Conservation (phyloP, 2,888 invertebrate genomes). For the Rhimphoctona megacephalus region DNA sequence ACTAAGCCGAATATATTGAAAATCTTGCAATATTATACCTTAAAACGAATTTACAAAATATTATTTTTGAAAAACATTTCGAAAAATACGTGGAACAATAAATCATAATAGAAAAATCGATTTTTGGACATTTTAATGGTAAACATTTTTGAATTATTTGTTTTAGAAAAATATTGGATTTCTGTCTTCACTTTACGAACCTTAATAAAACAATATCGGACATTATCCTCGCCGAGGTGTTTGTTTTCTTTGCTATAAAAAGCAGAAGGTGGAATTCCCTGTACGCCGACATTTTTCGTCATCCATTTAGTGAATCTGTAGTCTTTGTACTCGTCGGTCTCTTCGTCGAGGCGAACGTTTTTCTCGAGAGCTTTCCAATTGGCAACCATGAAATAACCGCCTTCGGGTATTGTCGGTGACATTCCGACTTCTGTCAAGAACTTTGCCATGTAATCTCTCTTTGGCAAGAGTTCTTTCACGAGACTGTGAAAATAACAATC, state of each 20-base stretch:
- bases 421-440: constrained; percentile 93
- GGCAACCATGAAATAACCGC: constrained; percentile 98
- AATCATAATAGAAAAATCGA: too few species aligned
- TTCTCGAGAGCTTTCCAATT: constrained; percentile 93
- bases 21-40: too few species aligned
- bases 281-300: constrained; percentile 95
- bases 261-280: constrained; percentile 97
- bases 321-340: constrained; percentile 91
- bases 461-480: constrained; percentile 90
- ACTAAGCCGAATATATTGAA: too few species aligned
- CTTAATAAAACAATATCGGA: constrained; percentile 98
- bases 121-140: too few species aligned
- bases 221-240: constrained; percentile 92
- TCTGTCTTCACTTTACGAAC: constrained; percentile 83
- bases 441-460: constrained; percentile 92
- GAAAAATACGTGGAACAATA: not conserved
- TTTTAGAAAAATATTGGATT: not conserved
- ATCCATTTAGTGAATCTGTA: constrained; percentile 98
- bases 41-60: too few species aligned
- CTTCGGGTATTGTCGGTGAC: constrained; percentile 96
- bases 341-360: constrained; percentile 89
- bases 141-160: too few species aligned
- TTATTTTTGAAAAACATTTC: too few species aligned
- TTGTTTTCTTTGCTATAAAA: constrained; percentile 95
- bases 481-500: constrained; percentile 94